Evolutionary conservation across 2,888 invertebrate species (phyloP).

Genomic region (Sussaba pulchella): DNA sequence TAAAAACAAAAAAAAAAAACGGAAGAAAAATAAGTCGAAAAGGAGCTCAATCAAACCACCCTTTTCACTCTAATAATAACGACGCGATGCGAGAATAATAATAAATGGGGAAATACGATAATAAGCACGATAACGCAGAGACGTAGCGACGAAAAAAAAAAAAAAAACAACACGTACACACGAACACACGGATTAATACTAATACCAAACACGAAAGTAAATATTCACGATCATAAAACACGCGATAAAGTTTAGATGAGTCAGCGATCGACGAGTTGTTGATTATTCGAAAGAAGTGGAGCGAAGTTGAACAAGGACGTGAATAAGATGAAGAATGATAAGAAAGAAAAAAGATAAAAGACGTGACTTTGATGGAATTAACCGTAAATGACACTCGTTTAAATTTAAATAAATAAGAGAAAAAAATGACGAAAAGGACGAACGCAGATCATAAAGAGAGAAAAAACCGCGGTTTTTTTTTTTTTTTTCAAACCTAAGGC

Average conservation of each 20-base stretch:
- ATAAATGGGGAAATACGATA: slow-evolving; percentile 24
- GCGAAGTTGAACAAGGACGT: slow-evolving; percentile 69
- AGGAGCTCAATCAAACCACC: slow-evolving; percentile 75
- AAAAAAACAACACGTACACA: too few species aligned
- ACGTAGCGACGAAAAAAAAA: slow-evolving; percentile 37
- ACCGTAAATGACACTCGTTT: slow-evolving; percentile 69
- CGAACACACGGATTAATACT: slow-evolving; percentile 24
- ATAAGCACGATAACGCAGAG: slow-evolving; percentile 38
- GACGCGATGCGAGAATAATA: slow-evolving; percentile 47
- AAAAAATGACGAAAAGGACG: slow-evolving; percentile 53
- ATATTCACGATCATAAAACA: slow-evolving; percentile 58
- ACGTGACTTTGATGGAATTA: slow-evolving; percentile 70
- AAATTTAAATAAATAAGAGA: slow-evolving; percentile 35
- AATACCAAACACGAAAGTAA: slow-evolving; percentile 15
- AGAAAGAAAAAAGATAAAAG: slow-evolving; percentile 54
- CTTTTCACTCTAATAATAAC: slow-evolving; percentile 60
- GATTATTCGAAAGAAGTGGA: slow-evolving; percentile 77
- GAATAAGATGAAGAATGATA: slow-evolving; percentile 42
- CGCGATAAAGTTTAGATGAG: slow-evolving; percentile 53
- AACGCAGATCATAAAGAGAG: slow-evolving; percentile 60
- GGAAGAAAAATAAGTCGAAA: slow-evolving; percentile 64
- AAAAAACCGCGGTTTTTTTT: slow-evolving; percentile 60
- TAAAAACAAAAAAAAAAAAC: slow-evolving; percentile 61
- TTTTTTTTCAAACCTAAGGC: slow-evolving; percentile 71
- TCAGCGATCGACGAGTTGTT: slow-evolving; percentile 70